Evolutionary conservation across 2,113 vertebrate genomes (phyloP), one percentile per base, ranked within the genome.

Genomic region (Larimichthys polyactis): DNA sequence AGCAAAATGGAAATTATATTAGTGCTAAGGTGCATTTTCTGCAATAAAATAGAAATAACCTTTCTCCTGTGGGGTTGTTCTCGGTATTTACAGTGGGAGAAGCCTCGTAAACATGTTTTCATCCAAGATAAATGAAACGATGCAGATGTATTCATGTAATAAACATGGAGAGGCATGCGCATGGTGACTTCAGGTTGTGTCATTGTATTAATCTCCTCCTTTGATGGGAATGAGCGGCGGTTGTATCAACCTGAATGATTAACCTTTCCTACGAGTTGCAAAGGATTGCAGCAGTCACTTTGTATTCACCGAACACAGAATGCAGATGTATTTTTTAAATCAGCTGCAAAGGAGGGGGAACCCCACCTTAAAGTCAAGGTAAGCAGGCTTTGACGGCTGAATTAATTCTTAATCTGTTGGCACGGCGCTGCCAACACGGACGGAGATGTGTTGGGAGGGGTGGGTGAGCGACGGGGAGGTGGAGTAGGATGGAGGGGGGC

Each of bases 321-420:
- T 71, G 84, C 83, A 87, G 84, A 92, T 88, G 83, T 85, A 68
- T 73, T 71, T 81, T 90, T 79, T 67, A 36, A 36, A 86, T 91
- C 75, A 69, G 82, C 40, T 48, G 67, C 70, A 60, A 54, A 71
- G 81, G 81, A 73, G 69, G 82, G 82, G 78, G 48, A 75, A n/a
- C 17, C 49, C 86, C 87, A 89, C 87, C 85, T 93, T 86, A 79
- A 87, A 83, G 91, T 88, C 86, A 87, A 93, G 90, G 92, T 90
- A 85, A 86, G 87, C 81, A 51, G 72, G 84, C 88, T 90, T 83
- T 93, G 86, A 91, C 70, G 86, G 83, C 81, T 78, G 78, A 85
- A 93, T 92, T 89, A 83, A 91, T 90, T 89, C 86, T 84, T 81
- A 93, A 92, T 91, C 87, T 90, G 90, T 65, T 89, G 87, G 84